Conservation (phyloP, 2,888 invertebrate species). For the Gortyna flavago region DNA sequence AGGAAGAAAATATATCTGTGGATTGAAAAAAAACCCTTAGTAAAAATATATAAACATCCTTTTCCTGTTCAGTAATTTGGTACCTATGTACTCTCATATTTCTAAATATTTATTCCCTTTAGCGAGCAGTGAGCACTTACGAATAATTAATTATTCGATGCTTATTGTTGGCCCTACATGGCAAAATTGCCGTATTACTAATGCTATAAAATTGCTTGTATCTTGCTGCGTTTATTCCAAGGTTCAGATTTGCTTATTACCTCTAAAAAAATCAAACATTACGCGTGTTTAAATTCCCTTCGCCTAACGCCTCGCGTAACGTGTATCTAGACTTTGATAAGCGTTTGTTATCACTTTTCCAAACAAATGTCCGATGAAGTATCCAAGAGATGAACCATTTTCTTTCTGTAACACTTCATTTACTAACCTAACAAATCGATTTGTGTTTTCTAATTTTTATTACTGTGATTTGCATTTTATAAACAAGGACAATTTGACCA, state of each 20-base stretch:
- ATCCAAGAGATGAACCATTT: constrained; percentile 16
- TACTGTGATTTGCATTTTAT: neutral
- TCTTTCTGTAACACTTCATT: neutral
- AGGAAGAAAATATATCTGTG: too few species aligned
- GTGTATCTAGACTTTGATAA: constrained; percentile 43
- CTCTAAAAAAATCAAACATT: neutral
- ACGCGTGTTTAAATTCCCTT: constrained; percentile 26
- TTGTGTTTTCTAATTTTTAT: neutral
- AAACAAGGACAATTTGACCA: neutral
- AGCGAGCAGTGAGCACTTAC: neutral
- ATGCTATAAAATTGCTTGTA: neutral
- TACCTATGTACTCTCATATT: constrained; percentile 13
- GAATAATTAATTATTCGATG: neutral
- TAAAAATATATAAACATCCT: constrained; percentile 30
- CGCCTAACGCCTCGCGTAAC: constrained; percentile 5
- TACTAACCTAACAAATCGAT: neutral
- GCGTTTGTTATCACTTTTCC: constrained; percentile 43
- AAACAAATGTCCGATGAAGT: constrained; percentile 38
- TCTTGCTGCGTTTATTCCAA: neutral
- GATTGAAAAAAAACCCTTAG: too few species aligned
- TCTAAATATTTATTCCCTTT: constrained; percentile 21
- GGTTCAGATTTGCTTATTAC: constrained; percentile 1
- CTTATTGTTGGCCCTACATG: neutral
- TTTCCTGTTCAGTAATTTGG: constrained; percentile 24
- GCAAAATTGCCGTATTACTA: neutral